Conservation (phyloP, 35 echinoderm and acorn worm species). For the Chiridota heheva region DNA sequence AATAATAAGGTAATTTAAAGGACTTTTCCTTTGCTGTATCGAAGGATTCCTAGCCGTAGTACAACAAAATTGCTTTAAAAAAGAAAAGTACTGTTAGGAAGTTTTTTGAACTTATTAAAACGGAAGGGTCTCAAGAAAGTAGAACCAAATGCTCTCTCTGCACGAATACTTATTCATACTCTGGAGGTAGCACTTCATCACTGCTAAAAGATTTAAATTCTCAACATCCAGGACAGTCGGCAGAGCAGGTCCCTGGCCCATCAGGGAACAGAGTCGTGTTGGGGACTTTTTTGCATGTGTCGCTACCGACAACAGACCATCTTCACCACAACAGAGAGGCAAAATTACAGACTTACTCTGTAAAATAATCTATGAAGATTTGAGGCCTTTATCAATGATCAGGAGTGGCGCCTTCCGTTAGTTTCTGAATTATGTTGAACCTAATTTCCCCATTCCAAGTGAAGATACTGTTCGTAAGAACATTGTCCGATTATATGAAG, state of each 20-base stretch:
- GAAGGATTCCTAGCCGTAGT: no score
- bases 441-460: neutral
- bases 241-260: neutral
- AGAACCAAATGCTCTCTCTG: constrained; percentile 6
- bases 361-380: constrained; percentile 1
- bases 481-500: constrained; percentile 10
- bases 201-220: neutral
- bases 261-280: neutral
- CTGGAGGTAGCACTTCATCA: constrained; percentile 10
- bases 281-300: neutral
- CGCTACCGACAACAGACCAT: constrained; percentile 5
- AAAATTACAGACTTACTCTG: constrained; percentile 15
- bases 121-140: no score
- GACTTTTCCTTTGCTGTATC: no score
- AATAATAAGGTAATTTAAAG: no score
- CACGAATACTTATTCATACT: neutral
- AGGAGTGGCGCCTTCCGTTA: neutral
- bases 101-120: no score
- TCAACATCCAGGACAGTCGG: neutral
- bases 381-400: constrained; percentile 1
- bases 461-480: neutral
- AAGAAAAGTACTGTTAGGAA: no score
- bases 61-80: no score
- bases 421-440: constrained; percentile 1
- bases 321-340: neutral